phyloP scores from a whole-genome alignment of 2,797 vertebrate genomes.

The Brotula barbata region DNA sequence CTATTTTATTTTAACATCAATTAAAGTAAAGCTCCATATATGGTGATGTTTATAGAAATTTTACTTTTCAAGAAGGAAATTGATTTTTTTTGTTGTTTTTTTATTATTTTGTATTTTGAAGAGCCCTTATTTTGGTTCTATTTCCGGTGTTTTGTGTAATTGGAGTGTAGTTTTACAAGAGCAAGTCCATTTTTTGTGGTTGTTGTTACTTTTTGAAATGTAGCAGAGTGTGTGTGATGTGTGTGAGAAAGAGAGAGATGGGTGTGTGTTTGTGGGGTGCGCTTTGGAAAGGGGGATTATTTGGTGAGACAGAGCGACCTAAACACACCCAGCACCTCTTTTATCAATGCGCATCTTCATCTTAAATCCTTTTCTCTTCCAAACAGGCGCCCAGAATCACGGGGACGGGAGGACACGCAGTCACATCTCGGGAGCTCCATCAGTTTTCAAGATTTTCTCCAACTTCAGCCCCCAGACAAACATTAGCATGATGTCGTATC shows the following conservation, averaged over 20 bases:
- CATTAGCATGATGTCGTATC: slow-evolving; percentile 99
- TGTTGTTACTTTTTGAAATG: slow-evolving; percentile 83
- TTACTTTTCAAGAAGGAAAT: too few relatives aligned
- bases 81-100: too few relatives aligned
- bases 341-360: not conserved
- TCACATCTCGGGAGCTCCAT: slow-evolving; percentile 60
- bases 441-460: slow-evolving; percentile 81
- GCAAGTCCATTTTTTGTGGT: too few relatives aligned
- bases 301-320: slow-evolving; percentile 43
- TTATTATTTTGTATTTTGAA: slow-evolving; percentile 81
- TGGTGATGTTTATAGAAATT: too few relatives aligned
- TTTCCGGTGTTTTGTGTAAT: too few relatives aligned
- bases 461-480: slow-evolving; percentile 85
- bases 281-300: too few relatives aligned
- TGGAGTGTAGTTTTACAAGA: too few relatives aligned
- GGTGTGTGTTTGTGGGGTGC: too few relatives aligned
- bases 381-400: slow-evolving; percentile 62
- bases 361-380: slow-evolving; percentile 50
- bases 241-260: too few relatives aligned
- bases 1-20: too few relatives aligned
- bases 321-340: slow-evolving; percentile 1
- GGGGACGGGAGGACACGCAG: slow-evolving; percentile 56
- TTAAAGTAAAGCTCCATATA: too few relatives aligned
- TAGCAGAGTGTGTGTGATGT: slow-evolving; percentile 44
- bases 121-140: slow-evolving; percentile 86